Evolutionary conservation across 2,888 invertebrate genomes (phyloP), one percentile per base, ranked within the genome.

Genomic region (Drosophila kambysellisi): DNA sequence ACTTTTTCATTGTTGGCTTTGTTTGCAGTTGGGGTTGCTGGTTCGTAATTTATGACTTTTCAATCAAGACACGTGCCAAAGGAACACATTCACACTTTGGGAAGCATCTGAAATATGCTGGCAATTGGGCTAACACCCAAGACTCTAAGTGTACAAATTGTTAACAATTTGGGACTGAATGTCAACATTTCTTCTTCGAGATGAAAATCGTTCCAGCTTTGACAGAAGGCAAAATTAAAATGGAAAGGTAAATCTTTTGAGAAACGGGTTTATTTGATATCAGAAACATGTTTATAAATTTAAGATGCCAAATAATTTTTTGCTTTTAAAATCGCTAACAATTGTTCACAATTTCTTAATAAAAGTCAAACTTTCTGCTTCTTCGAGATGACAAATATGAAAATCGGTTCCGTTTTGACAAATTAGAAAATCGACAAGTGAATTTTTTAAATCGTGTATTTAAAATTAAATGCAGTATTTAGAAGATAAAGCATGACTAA

Each of bases 1-100:
- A 58, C 69, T 63, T 46, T 72, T 51, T 51, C 50, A 25, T 50
- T 62, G 35, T 72, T 29, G 29, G 0, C 33, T 4, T n/a, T 29
- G 5, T 50, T 35, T 37, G 51, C 15, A 3, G n/a, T 4, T 53
- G 20, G 77, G 63, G 81, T 72, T 68, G 61, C 20, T 72, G 51
- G 20, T 20, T 9, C 25, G 39, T 35, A 41, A 70, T 56, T 64
- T 70, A 74, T 69, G 71, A 69, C 71, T 81, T 70, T 77, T 70
- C 66, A 70, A 83, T 70, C 66, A 66, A 63, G 70, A 61, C 68
- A 83, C 79, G 74, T 73, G 75, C 51, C 78, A 37, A 7, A 3
- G 20, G 11, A 17, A 54, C 20, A 43, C 4, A 12, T 7, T 37
- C 20, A 25, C 20, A 32, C 37, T 46, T 50, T 39, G 8, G 3